Evolutionary conservation across 2,888 invertebrate genomes (phyloP), one percentile per base, ranked within the genome.

Genomic region (Leptinotarsa haldemani): DNA sequence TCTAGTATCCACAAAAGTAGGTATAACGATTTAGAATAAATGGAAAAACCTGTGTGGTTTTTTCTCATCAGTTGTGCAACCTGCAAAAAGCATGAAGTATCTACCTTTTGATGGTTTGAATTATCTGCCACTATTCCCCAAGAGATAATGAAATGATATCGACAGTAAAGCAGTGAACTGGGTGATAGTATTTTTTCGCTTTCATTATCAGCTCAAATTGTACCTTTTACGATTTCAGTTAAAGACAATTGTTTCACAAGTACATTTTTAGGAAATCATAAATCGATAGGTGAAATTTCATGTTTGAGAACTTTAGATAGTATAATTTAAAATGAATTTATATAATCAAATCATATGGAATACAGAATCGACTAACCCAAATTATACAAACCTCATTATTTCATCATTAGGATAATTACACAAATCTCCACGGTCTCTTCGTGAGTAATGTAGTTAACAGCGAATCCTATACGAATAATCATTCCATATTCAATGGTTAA

Each of bases 351-450:
- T 61, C 16, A 61, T 61, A 30, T 61, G n/a, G 30, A 61, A 61
- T 30, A n/a, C 16, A n/a, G 61, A 61, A 61, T 40, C 40, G 30
- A 30, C 18, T 40, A n/a, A n/a, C 30, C n/a, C 61, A 61, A 7
- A 61, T 61, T 61, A n/a, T 30, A 40, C 40, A 61, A 61, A 16
- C 9, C 61, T 61, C 61, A 40, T 61, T 61, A 61, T 61, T 30
- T n/a, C 7, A 61, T n/a, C 30, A 61, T 40, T 61, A 61, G 30
- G n/a, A n/a, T 61, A 40, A 61, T 61, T 61, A 61, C 61, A 61
- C 16, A 16, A 61, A n/a, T 25, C n/a, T 61, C 18, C 61, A n/a
- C n/a, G 25, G 30, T 4, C 3, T 18, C 4, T 22, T 56, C 30
- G 61, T 61, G 61, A 15, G 61, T 16, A 61, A 40, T 12, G 25